Percentiles rank a stretch among this genome's conserved stretches.
phyloP scores from a whole-genome alignment of 2,888 invertebrate species.

The Mellilla xanthometata region DNA sequence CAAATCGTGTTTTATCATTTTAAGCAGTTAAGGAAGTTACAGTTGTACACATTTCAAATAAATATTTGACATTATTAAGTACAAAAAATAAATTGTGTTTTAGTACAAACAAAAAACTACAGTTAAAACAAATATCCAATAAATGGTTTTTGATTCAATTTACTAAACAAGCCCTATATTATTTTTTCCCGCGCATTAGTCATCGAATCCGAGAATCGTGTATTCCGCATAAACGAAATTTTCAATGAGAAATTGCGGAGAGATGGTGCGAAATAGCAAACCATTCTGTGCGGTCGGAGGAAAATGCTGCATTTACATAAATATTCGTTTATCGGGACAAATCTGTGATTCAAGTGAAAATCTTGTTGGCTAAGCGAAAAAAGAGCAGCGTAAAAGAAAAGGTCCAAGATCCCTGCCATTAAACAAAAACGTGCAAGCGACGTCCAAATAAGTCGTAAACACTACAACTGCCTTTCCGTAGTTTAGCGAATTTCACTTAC shows the following conservation, averaged over 20 bases:
- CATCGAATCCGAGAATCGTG: neutral
- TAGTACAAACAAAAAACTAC: no score
- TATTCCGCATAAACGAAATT: conserved; percentile 36
- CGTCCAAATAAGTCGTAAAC: conserved; percentile 20
- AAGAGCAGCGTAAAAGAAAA: conserved; percentile 40
- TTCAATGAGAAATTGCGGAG: conserved; percentile 50
- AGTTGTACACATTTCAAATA: no score
- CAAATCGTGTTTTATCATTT: no score
- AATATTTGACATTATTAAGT: no score
- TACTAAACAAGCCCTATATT: neutral
- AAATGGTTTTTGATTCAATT: no score
- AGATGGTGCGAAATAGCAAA: conserved; percentile 46
- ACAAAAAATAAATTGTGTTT: no score
- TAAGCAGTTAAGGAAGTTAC: no score
- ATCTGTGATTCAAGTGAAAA: conserved; percentile 58
- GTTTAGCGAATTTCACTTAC: neutral
- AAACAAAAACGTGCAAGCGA: conserved; percentile 28
- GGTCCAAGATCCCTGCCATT: conserved; percentile 35
- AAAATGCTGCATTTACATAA: conserved; percentile 64
- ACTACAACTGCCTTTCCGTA: conserved; percentile 10
- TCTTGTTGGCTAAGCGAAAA: conserved; percentile 49
- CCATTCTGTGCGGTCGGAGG: conserved; percentile 50
- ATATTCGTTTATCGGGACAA: conserved; percentile 68
- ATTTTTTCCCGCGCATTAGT: conserved; percentile 3
- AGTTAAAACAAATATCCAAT: no score